Conservation (phyloP, 2,888 invertebrate genomes). For the Andrena dorsata region DNA sequence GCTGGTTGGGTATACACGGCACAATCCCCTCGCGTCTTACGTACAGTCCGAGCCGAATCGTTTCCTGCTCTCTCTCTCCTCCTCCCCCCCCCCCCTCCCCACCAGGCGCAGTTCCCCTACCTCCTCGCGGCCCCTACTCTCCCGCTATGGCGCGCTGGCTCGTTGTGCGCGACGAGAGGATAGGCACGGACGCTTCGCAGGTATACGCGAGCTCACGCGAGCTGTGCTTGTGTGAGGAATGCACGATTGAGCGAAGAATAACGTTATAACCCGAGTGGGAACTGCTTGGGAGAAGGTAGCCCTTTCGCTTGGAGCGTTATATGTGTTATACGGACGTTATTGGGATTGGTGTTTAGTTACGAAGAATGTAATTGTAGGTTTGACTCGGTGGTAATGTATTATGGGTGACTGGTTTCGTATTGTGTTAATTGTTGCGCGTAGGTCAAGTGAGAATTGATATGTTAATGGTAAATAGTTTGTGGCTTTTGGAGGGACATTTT, state of each 20-base stretch:
- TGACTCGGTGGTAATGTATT: too few relatives aligned
- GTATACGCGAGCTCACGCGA: background rate
- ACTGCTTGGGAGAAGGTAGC: too few relatives aligned
- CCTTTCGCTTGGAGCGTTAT: too few relatives aligned
- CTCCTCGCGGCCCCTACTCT: slow-evolving; percentile 27
- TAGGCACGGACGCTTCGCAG: slow-evolving; percentile 19
- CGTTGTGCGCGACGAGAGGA: background rate
- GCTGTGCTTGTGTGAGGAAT: background rate
- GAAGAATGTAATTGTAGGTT: too few relatives aligned
- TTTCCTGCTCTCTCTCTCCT: slow-evolving; percentile 68
- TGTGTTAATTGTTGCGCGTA: too few relatives aligned
- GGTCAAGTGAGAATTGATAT: too few relatives aligned
- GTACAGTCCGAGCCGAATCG: slow-evolving; percentile 68
- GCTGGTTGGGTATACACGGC: slow-evolving; percentile 64
- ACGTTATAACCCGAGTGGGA: too few relatives aligned
- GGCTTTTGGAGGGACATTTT: background rate
- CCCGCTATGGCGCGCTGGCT: background rate
- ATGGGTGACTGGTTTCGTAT: too few relatives aligned
- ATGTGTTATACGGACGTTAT: too few relatives aligned
- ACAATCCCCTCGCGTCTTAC: slow-evolving; percentile 75
- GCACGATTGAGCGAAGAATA: too few relatives aligned
- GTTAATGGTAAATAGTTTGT: too few relatives aligned
- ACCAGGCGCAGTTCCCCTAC: slow-evolving; percentile 46
- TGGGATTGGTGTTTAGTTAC: too few relatives aligned
- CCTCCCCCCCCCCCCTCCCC: slow-evolving; percentile 65